Evolutionary conservation across 2,888 invertebrate genomes (phyloP).

Genomic region (Cephalotes varians): DNA sequence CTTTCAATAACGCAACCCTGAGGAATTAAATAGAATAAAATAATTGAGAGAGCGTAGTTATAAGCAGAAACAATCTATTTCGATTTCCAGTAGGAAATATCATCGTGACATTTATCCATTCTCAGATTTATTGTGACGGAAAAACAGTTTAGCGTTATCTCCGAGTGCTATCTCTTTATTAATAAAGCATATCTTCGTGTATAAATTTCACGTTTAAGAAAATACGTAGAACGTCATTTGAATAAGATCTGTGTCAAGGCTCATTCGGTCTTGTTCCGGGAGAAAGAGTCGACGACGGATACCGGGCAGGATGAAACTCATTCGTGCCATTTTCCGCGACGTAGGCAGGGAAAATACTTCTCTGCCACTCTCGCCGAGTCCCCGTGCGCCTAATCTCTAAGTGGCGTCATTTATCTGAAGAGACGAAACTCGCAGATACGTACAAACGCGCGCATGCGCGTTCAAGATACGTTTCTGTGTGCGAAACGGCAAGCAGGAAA

Average conservation of each 20-base stretch:
- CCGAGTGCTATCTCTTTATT: neutral
- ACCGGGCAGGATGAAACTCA: constrained; percentile 61
- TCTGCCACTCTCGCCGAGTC: constrained; percentile 71
- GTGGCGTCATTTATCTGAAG: constrained; percentile 80
- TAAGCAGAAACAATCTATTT: neutral
- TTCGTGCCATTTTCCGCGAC: constrained; percentile 70
- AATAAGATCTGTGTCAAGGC: constrained; percentile 46
- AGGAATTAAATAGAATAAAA: neutral
- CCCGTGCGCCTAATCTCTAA: constrained; percentile 80
- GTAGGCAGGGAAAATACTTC: constrained; percentile 73
- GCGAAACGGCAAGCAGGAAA: constrained; percentile 40
- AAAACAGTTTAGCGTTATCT: constrained; percentile 1
- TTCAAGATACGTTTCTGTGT: constrained; percentile 26
- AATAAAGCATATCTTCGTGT: constrained; percentile 26
- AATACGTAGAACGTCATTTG: neutral
- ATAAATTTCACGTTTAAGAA: constrained; percentile 20
- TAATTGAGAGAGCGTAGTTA: neutral
- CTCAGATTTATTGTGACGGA: neutral
- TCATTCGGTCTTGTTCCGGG: constrained; percentile 49
- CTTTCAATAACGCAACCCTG: neutral
- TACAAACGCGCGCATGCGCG: constrained; percentile 29
- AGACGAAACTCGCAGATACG: constrained; percentile 71
- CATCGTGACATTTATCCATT: neutral
- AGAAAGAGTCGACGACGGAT: constrained; percentile 52
- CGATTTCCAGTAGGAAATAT: neutral